Evolutionary conservation across 2,888 invertebrate species (phyloP).

Genomic region (Candidula unifasciata): DNA sequence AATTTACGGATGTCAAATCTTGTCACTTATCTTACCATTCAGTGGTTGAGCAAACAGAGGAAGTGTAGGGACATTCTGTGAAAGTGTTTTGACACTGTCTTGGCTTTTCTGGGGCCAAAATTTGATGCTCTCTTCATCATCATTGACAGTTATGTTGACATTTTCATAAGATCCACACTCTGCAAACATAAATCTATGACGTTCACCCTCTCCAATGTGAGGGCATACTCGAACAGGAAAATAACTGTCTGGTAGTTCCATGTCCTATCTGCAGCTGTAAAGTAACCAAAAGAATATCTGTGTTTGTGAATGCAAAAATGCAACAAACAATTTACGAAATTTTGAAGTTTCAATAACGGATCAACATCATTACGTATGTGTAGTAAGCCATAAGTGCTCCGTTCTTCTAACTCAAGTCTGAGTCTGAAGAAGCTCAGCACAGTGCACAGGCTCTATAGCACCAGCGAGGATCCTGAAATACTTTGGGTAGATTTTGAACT

Average conservation of each 20-base stretch:
- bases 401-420: too few relatives aligned
- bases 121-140: background rate
- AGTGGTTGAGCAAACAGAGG: constrained; percentile 39
- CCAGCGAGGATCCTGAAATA: too few relatives aligned
- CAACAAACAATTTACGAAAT: too few relatives aligned
- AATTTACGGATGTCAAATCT: background rate
- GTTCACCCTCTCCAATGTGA: constrained; percentile 6
- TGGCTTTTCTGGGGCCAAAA: constrained; percentile 41
- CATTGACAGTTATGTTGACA: constrained; percentile 12
- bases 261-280: background rate
- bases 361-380: too few relatives aligned
- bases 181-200: constrained; percentile 36
- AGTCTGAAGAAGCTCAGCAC: too few relatives aligned
- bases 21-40: constrained; percentile 4
- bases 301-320: too few relatives aligned
- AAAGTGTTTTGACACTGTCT: constrained; percentile 14
- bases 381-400: too few relatives aligned
- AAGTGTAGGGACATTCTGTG: constrained; percentile 21
- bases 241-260: constrained; percentile 37
- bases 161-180: constrained; percentile 41
- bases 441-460: too few relatives aligned
- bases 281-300: background rate
- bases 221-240: constrained; percentile 37
- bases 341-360: too few relatives aligned
- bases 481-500: too few relatives aligned